Percentiles rank a stretch among this genome's conserved stretches.
Evolutionary conservation across 2,888 invertebrate species (phyloP).

Genomic region (Ectemnius cavifrons): DNA sequence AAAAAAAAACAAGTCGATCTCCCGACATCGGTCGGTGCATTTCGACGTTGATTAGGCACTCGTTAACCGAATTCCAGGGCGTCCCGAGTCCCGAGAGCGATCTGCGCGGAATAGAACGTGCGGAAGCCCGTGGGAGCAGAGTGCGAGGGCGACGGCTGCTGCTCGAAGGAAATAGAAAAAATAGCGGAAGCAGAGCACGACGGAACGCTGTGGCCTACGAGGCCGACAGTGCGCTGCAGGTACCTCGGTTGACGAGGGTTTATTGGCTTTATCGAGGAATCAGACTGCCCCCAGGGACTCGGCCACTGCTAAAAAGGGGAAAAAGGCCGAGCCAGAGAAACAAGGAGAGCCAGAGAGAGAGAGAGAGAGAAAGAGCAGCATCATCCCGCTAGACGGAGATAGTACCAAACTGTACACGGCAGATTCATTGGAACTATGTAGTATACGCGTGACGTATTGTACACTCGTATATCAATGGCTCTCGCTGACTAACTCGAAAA

Average conservation of each 20-base stretch:
- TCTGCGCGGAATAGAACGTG: too few species aligned
- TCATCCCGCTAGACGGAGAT: background rate
- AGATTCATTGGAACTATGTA: background rate
- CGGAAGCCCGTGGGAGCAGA: too few species aligned
- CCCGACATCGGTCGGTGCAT: slow-evolving; percentile 33
- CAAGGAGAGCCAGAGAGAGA: slow-evolving; percentile 20
- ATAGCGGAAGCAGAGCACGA: background rate
- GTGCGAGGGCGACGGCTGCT: too few species aligned
- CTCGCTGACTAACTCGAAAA: too few species aligned
- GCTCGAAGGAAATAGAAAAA: slow-evolving; percentile 7
- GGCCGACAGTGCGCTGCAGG: slow-evolving; percentile 34
- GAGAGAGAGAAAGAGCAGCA: too few species aligned
- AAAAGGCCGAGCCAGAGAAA: slow-evolving; percentile 12
- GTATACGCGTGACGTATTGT: too few species aligned
- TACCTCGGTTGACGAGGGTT: slow-evolving; percentile 71
- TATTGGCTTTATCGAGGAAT: slow-evolving; percentile 70
- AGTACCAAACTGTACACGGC: background rate
- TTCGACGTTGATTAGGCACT: slow-evolving; percentile 63
- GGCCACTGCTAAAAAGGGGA: slow-evolving; percentile 1
- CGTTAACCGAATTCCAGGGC: slow-evolving; percentile 69
- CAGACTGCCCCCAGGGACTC: slow-evolving; percentile 45
- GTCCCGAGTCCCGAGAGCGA: slow-evolving; percentile 1
- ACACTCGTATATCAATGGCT: too few species aligned
- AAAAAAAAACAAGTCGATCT: background rate
- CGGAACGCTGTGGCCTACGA: slow-evolving; percentile 45